Evolutionary conservation across 2,797 vertebrate species (phyloP).

Genomic region (Periophthalmus magnuspinnatus): DNA sequence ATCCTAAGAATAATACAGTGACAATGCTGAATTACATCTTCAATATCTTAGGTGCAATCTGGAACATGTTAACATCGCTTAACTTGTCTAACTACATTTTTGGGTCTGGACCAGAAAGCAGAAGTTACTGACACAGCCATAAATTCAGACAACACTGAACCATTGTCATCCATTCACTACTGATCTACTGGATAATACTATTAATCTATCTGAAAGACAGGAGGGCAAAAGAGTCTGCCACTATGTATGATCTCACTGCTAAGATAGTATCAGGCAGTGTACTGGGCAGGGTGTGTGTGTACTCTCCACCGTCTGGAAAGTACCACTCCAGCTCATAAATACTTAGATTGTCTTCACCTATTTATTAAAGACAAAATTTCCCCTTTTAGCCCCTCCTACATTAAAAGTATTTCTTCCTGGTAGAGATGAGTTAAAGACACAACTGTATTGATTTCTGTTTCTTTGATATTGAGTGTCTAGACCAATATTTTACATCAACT

Average conservation of each 20-base stretch:
- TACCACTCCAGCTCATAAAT: background rate
- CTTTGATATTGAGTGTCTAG: conserved; percentile 46
- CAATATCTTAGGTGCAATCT: background rate
- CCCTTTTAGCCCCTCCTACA: background rate
- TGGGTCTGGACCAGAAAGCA: background rate
- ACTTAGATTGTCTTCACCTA: background rate
- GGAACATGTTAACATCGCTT: background rate
- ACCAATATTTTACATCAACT: conserved; percentile 12
- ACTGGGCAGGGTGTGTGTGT: background rate
- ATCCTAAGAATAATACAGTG: background rate
- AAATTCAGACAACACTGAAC: no score
- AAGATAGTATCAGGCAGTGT: background rate
- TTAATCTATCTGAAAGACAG: background rate
- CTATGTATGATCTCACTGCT: background rate
- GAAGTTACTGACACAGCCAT: no score
- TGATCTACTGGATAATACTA: no score
- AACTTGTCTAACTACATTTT: background rate
- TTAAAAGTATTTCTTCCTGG: background rate
- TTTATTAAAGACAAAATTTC: background rate
- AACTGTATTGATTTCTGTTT: conserved; percentile 49
- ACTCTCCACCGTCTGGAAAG: background rate
- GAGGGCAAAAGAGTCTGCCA: background rate
- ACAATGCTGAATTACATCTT: background rate
- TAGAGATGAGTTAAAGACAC: conserved; percentile 40
- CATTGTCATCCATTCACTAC: no score